Percentiles rank a stretch among this genome's conserved stretches.
phyloP scores from a whole-genome alignment of 2,113 vertebrate species.

The Setophaga coronata region DNA sequence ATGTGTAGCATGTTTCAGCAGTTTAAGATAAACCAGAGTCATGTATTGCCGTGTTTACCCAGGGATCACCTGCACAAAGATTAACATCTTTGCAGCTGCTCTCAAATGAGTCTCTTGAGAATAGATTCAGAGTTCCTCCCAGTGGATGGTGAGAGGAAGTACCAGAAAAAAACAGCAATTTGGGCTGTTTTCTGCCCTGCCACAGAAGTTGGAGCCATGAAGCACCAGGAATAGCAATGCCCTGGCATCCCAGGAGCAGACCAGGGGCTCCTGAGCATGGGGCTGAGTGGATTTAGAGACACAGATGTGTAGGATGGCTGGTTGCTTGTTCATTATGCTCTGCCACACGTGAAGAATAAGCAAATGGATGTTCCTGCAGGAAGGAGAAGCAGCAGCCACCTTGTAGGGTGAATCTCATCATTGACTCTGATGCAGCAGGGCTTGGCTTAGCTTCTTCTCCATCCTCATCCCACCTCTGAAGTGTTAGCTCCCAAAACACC shows the following conservation, averaged over 20 bases:
- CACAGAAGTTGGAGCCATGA: background rate
- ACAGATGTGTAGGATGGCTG: background rate
- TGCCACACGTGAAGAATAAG: background rate
- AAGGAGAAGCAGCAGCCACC: background rate
- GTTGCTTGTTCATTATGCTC: background rate
- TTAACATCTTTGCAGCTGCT: slow-evolving; percentile 64
- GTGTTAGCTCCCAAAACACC: background rate
- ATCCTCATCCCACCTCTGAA: background rate
- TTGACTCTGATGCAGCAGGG: accelerated
- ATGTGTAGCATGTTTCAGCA: slow-evolving; percentile 1
- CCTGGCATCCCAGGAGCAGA: accelerated
- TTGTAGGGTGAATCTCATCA: background rate
- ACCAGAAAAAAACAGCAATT: background rate
- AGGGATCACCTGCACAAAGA: slow-evolving; percentile 54
- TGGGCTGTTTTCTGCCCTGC: background rate
- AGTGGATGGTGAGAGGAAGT: slow-evolving; percentile 26
- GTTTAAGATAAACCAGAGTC: slow-evolving; percentile 49
- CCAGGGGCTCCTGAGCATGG: background rate
- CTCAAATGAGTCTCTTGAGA: slow-evolving; percentile 24
- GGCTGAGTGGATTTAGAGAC: background rate
- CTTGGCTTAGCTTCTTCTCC: background rate
- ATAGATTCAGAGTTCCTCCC: slow-evolving; percentile 52
- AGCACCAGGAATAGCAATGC: background rate
- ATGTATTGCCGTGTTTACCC: slow-evolving; percentile 34
- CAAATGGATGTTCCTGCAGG: background rate